Evolutionary conservation across 2,113 vertebrate genomes (phyloP).

Genomic region (Sapajus apella): DNA sequence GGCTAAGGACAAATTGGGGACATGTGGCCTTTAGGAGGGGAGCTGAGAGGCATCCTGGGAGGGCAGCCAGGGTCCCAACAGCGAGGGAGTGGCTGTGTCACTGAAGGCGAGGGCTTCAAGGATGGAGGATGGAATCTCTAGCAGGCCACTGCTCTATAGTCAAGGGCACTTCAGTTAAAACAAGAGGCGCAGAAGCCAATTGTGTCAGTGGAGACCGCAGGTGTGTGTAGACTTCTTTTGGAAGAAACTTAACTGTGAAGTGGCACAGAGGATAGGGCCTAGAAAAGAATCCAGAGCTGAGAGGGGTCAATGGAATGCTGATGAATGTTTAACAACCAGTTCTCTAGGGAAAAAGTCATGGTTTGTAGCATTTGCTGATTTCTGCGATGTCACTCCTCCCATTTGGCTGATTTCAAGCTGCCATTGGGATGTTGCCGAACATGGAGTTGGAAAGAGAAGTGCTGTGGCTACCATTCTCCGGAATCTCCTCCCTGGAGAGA

Average conservation of each 20-base stretch:
- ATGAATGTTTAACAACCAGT: too few relatives aligned
- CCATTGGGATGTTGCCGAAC: background rate
- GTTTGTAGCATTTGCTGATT: background rate
- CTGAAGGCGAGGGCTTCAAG: background rate
- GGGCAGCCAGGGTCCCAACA: background rate
- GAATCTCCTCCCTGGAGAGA: background rate
- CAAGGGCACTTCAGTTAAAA: background rate
- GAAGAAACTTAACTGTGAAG: background rate
- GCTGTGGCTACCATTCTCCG: accelerated
- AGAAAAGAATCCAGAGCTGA: background rate
- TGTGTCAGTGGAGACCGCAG: accelerated
- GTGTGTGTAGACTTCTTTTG: background rate
- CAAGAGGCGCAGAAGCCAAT: background rate
- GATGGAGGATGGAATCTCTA: background rate
- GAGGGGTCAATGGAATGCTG: background rate
- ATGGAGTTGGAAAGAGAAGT: background rate
- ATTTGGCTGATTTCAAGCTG: background rate
- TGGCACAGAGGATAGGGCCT: background rate
- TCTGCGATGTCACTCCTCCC: background rate
- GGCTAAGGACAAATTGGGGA: background rate
- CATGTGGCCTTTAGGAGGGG: background rate
- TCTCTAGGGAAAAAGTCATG: background rate
- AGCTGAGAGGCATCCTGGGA: background rate
- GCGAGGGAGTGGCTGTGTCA: accelerated
- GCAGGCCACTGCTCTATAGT: background rate